Conservation (phyloP, 2,113 vertebrate genomes). For the Limanda limanda region DNA sequence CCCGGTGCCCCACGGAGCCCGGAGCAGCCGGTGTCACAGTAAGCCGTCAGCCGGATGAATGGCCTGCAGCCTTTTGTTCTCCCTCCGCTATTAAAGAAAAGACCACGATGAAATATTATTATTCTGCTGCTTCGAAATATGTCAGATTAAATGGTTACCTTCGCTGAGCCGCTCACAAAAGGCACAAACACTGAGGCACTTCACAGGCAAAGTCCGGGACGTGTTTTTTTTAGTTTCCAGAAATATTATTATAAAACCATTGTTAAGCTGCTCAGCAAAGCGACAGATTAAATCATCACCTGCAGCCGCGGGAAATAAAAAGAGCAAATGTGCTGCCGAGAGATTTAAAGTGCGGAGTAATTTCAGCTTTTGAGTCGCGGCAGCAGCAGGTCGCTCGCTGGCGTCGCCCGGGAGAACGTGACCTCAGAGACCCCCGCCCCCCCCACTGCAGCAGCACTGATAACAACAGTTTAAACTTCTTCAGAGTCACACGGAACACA, state of each 20-base stretch:
- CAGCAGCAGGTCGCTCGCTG: slow-evolving; percentile 21
- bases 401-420: neutral
- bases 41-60: slow-evolving; percentile 66
- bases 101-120: slow-evolving; percentile 74
- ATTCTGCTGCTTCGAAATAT: slow-evolving; percentile 74
- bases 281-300: slow-evolving; percentile 75
- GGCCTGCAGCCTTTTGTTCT: slow-evolving; percentile 67
- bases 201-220: slow-evolving; percentile 51
- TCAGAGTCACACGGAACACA: too few species aligned
- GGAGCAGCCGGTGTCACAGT: slow-evolving; percentile 73
- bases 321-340: slow-evolving; percentile 32
- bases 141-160: slow-evolving; percentile 78
- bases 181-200: slow-evolving; percentile 66
- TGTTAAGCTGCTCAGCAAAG: slow-evolving; percentile 63
- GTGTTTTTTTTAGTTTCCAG: slow-evolving; percentile 35
- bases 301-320: slow-evolving; percentile 47
- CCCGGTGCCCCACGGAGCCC: slow-evolving; percentile 49
- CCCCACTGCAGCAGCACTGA: too few species aligned
- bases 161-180: slow-evolving; percentile 68
- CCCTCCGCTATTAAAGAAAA: slow-evolving; percentile 56
- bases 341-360: slow-evolving; percentile 36
- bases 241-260: slow-evolving; percentile 73
- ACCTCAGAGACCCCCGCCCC: too few species aligned
- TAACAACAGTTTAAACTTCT: too few species aligned
- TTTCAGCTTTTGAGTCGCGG: slow-evolving; percentile 11